Conservation (phyloP, 2,888 invertebrate genomes). For the Acronicta aceris region DNA sequence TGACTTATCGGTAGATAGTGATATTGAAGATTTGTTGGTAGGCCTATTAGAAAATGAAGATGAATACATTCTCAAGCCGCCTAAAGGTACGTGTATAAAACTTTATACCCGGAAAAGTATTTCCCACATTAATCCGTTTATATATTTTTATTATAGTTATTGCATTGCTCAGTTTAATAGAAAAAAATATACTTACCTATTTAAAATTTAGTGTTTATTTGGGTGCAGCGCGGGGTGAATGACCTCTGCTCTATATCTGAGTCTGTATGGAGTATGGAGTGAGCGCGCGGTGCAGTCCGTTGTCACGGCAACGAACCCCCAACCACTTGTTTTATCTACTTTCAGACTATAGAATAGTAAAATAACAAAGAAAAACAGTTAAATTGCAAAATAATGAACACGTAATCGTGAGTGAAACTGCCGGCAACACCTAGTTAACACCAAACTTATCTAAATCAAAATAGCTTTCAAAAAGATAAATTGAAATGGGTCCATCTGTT, state of each 20-base stretch:
- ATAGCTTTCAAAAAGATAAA: too few species aligned
- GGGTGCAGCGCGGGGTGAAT: constrained; percentile 67
- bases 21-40: not conserved
- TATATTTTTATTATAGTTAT: too few species aligned
- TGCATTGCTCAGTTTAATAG: too few species aligned
- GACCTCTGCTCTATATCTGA: constrained; percentile 63
- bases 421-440: too few species aligned
- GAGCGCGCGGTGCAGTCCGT: constrained; percentile 61
- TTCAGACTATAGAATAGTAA: not conserved
- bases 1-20: constrained; percentile 4
- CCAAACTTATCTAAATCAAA: too few species aligned
- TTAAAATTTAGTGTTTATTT: constrained; percentile 40
- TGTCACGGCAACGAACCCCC: constrained; percentile 61
- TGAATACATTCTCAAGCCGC: constrained; percentile 28
- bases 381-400: too few species aligned
- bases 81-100: constrained; percentile 33
- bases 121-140: too few species aligned
- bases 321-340: constrained; percentile 8
- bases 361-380: too few species aligned
- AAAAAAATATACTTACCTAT: not conserved
- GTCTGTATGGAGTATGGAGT: constrained; percentile 57
- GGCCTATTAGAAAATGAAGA: constrained; percentile 18
- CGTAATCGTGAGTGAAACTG: too few species aligned
- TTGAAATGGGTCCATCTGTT: too few species aligned
- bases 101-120: not conserved